Conservation (phyloP, 2,113 vertebrate species). For the Leptocoma aspasia region DNA sequence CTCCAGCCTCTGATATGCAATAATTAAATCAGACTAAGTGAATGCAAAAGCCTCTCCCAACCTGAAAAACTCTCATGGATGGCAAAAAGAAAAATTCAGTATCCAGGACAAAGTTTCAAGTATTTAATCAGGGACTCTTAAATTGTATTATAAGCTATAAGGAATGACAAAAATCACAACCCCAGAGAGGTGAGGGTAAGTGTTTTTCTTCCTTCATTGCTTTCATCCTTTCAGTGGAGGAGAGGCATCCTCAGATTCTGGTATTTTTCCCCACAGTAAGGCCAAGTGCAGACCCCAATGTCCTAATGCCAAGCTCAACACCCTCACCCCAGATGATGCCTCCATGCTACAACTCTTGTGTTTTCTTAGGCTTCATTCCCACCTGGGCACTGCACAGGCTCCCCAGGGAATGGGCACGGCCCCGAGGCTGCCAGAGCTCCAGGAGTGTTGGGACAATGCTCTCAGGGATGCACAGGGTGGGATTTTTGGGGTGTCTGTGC, state of each 20-base stretch:
- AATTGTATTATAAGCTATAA: background rate
- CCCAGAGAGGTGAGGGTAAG: background rate
- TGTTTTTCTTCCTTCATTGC: background rate
- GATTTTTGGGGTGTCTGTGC: background rate
- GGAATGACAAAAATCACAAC: background rate
- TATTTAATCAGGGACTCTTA: background rate
- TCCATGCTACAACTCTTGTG: background rate
- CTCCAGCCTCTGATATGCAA: background rate
- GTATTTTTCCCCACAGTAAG: background rate
- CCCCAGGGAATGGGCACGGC: rapidly evolving
- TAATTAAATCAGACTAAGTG: background rate
- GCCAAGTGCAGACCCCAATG: background rate
- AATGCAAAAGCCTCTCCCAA: background rate
- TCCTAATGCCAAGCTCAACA: background rate
- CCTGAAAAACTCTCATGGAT: background rate
- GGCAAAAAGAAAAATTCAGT: background rate
- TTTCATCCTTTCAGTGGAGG: background rate
- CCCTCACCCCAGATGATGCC: background rate
- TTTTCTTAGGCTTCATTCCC: background rate
- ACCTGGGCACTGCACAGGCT: background rate
- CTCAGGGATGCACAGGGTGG: background rate
- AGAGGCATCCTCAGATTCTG: background rate
- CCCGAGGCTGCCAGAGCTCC: background rate
- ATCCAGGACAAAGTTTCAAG: background rate
- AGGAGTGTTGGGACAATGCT: rapidly evolving